A percentile compares a stretch with the other conserved stretches of the same genome.
These are phyloP conservation scores for Thalassaphorura encarpata DNA, from an alignment of 1,140 invertebrate species.

Conservation along the genomic window DNA sequence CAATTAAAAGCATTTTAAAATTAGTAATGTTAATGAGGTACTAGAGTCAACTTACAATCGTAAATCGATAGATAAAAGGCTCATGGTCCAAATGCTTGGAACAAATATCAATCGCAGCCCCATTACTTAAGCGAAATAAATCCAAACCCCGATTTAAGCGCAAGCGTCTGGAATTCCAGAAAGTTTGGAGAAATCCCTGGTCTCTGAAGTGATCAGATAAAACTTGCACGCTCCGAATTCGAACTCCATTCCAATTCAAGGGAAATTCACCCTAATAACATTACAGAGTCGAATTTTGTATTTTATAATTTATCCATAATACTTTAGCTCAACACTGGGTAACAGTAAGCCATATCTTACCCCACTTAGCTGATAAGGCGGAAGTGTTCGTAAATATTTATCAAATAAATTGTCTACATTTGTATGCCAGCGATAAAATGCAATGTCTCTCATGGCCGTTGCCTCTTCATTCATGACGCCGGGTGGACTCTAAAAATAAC, in stretches of 20 bases:
- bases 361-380: conserved; percentile 39
- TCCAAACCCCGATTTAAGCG: no score
- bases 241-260: no score
- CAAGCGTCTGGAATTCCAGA: no score
- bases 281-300: no score
- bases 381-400: conserved; percentile 37
- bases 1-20: not conserved
- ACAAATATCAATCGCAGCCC: no score
- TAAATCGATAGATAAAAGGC: conserved; percentile 4
- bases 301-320: no score
- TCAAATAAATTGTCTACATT: conserved; percentile 40
- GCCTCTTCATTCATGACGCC: conserved; percentile 58
- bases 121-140: no score
- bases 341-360: conserved; percentile 52
- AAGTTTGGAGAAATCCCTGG: no score
- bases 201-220: no score
- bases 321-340: no score
- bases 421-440: conserved; percentile 41
- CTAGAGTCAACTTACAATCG: conserved; percentile 8
- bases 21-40: not conserved
- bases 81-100: conserved; percentile 45
- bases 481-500: conserved; percentile 33
- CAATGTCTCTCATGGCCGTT: conserved; percentile 55
- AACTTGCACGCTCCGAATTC: no score
- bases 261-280: no score